Percentiles rank a stretch among this genome's conserved stretches.
Evolutionary conservation across 2,113 vertebrate species (phyloP).

Genomic region (Hemiprocne comata): DNA sequence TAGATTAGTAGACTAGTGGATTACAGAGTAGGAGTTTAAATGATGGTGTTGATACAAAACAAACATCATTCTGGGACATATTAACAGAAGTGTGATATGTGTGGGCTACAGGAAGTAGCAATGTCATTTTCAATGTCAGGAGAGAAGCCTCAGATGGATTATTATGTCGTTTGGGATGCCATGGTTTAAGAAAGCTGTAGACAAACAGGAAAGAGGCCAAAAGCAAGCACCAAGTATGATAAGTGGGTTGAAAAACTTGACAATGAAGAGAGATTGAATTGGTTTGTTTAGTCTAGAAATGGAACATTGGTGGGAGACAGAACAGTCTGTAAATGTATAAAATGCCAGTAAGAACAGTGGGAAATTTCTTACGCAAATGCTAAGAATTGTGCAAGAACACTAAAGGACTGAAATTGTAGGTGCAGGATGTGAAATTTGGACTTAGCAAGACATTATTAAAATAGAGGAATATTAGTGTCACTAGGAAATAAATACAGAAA

Average conservation of each 20-base stretch:
- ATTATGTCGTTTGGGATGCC: background rate
- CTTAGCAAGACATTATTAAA: background rate
- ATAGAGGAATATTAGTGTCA: background rate
- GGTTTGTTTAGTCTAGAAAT: conserved; percentile 46
- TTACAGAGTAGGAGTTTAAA: background rate
- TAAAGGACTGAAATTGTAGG: background rate
- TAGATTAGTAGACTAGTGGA: background rate
- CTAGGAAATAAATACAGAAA: background rate
- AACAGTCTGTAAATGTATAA: background rate
- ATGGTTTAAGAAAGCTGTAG: background rate
- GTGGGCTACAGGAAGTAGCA: background rate
- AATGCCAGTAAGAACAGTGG: background rate
- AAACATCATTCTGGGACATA: background rate
- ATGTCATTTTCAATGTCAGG: background rate
- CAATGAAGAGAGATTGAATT: background rate
- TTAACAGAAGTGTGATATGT: background rate
- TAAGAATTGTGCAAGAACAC: background rate
- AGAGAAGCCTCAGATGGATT: background rate
- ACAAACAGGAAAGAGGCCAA: background rate
- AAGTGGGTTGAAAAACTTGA: conserved; percentile 6
- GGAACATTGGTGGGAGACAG: background rate
- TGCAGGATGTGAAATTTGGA: background rate
- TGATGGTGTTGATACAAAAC: background rate
- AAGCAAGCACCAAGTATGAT: background rate
- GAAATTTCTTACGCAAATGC: background rate